phyloP scores from a whole-genome alignment of 2,113 vertebrate species.

The Pholis gunnellus region DNA sequence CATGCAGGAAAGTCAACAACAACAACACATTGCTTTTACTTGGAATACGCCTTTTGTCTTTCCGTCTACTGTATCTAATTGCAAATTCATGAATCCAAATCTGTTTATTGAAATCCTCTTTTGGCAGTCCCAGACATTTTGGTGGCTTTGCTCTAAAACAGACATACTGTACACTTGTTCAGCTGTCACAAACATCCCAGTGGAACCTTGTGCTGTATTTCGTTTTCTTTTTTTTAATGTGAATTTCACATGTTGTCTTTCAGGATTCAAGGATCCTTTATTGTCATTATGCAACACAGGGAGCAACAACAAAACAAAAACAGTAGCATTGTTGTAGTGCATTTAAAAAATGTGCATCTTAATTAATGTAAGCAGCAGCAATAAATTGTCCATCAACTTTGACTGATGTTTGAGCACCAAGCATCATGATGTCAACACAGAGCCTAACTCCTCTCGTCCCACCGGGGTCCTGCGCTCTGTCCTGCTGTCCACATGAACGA shows the following conservation, averaged over 20 bases:
- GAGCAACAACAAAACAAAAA: no score
- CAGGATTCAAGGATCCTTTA: neutral
- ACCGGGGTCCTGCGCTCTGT: no score
- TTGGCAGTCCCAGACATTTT: neutral
- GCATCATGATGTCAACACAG: no score
- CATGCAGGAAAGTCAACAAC: neutral
- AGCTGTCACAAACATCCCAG: neutral
- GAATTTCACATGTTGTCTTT: neutral
- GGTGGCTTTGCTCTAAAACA: neutral
- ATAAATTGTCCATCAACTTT: neutral
- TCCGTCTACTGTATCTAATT: neutral
- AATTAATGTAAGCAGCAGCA: neutral
- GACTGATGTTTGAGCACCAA: no score
- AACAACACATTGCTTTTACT: neutral
- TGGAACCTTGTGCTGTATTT: neutral
- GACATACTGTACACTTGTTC: neutral
- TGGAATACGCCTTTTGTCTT: neutral
- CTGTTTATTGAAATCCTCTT: conserved; percentile 16
- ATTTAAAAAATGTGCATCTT: no score
- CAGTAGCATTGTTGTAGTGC: no score
- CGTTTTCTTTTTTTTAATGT: no score
- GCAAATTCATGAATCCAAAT: neutral
- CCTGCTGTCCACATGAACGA: no score
- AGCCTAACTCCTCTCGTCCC: no score
- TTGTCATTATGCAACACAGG: no score